Conservation (phyloP, 1,140 invertebrate genomes). For the Telenomus remus region DNA sequence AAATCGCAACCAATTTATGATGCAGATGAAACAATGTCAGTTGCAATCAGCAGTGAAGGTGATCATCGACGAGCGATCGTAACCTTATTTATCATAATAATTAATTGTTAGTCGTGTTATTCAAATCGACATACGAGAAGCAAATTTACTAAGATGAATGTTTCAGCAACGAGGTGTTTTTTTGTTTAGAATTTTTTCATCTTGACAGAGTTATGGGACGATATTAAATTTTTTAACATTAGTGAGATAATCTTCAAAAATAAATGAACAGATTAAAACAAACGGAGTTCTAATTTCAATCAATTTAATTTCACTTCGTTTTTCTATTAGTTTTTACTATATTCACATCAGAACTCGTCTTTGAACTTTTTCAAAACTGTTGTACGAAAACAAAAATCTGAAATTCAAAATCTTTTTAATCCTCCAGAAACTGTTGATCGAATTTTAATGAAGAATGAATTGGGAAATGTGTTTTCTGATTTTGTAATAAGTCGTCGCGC, state of each 20-base stretch:
- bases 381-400: constrained; percentile 1
- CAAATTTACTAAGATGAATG: constrained; percentile 26
- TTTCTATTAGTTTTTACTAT: no score
- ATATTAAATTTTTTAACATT: no score
- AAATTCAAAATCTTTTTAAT: background rate
- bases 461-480: background rate
- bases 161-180: constrained; percentile 7
- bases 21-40: background rate
- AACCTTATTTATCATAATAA: constrained; percentile 5
- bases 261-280: no score
- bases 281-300: constrained; percentile 24
- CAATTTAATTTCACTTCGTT: constrained; percentile 29
- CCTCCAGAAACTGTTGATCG: no score
- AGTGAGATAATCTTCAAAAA: no score
- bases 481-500: background rate
- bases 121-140: background rate
- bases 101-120: constrained; percentile 8
- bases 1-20: constrained; percentile 4
- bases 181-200: constrained; percentile 9
- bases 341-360: constrained; percentile 1
- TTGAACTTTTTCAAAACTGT: background rate
- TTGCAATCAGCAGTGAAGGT: background rate
- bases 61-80: background rate
- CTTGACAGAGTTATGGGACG: constrained; percentile 1
- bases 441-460: background rate